Conservation (phyloP, 2,113 vertebrate species). For the Orycteropus afer region DNA sequence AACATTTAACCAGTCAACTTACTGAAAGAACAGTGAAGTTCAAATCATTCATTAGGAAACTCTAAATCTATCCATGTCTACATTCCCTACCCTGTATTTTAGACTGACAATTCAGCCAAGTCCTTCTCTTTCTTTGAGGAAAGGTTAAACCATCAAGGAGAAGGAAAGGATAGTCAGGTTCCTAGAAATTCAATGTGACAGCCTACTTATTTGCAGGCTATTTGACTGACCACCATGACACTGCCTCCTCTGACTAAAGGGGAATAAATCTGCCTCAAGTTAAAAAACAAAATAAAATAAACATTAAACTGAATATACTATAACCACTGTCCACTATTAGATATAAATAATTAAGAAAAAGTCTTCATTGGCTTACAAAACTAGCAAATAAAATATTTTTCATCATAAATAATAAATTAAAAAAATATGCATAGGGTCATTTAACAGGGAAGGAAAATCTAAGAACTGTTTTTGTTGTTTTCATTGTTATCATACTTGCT, state of each 20-base stretch:
- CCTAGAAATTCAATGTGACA: background rate
- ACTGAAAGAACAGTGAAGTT: background rate
- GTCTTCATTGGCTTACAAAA: background rate
- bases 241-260: background rate
- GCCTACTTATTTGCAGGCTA: background rate
- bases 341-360: background rate
- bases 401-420: background rate
- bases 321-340: background rate
- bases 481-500: background rate
- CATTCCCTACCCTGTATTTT: background rate
- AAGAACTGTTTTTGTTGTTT: background rate
- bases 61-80: background rate
- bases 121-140: background rate
- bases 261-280: background rate
- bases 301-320: background rate
- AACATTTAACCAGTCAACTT: background rate
- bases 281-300: background rate
- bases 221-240: background rate
- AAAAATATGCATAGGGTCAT: background rate
- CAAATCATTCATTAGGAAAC: background rate
- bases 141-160: background rate
- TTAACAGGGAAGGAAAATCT: background rate
- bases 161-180: background rate
- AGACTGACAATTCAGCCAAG: background rate
- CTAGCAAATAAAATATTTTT: background rate